phyloP scores from a whole-genome alignment of 2,797 vertebrate genomes.

The Danio albolineatus region DNA sequence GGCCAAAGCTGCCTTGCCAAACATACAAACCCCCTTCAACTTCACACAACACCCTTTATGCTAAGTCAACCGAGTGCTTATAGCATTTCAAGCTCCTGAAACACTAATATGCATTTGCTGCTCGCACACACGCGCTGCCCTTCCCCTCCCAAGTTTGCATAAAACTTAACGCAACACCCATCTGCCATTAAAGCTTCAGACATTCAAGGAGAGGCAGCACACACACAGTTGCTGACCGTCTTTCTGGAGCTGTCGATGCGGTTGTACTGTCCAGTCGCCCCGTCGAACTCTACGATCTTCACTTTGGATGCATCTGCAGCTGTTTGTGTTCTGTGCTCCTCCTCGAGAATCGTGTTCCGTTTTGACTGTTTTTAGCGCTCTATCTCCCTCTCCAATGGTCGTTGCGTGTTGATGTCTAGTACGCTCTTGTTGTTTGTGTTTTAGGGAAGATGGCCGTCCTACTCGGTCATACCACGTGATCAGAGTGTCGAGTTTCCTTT shows the following conservation, averaged over 20 bases:
- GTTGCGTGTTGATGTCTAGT: conserved; percentile 81
- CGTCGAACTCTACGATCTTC: conserved; percentile 68
- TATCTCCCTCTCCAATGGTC: conserved; percentile 74
- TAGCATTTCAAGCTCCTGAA: not conserved
- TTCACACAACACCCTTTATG: conserved; percentile 44
- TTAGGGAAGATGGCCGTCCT: conserved; percentile 90
- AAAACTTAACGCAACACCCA: conserved; percentile 63
- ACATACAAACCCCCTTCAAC: not conserved
- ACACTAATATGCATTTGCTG: not conserved
- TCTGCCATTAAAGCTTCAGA: conserved; percentile 37
- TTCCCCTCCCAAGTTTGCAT: conserved; percentile 56
- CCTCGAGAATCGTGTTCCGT: conserved; percentile 77
- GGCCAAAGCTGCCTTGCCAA: not conserved
- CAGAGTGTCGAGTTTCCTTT: not conserved
- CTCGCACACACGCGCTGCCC: not conserved
- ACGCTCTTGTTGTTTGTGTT: conserved; percentile 91
- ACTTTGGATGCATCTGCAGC: conserved; percentile 73
- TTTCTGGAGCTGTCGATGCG: conserved; percentile 74
- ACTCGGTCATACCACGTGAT: conserved; percentile 73
- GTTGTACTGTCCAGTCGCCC: conserved; percentile 65
- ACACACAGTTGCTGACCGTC: conserved; percentile 77
- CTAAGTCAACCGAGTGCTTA: conserved; percentile 59
- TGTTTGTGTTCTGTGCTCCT: conserved; percentile 71
- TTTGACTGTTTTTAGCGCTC: conserved; percentile 67
- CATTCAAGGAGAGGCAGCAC: conserved; percentile 64